phyloP scores from a whole-genome alignment of 2,888 invertebrate species.

The Lordiphosa fenestrarum region DNA sequence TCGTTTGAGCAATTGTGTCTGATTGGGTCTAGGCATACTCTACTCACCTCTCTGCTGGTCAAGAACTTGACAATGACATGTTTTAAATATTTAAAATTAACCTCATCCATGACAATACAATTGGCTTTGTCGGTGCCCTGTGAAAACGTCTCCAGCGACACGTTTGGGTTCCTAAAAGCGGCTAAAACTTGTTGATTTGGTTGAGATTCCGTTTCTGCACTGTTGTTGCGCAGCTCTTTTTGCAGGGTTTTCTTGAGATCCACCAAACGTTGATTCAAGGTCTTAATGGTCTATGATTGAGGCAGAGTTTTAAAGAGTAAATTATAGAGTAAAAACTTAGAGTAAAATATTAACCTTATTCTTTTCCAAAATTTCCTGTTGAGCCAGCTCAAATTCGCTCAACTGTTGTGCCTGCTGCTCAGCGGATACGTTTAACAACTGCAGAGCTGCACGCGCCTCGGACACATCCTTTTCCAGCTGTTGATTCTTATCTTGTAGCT shows the following conservation, averaged over 20 bases:
- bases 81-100: constrained; percentile 92
- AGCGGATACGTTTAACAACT: constrained; percentile 60
- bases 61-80: constrained; percentile 96
- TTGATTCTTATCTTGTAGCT: constrained; percentile 82
- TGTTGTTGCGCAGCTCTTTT: constrained; percentile 84
- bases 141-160: constrained; percentile 45
- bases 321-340: background rate
- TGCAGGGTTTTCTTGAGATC: constrained; percentile 96
- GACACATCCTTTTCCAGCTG: constrained; percentile 81
- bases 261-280: constrained; percentile 91
- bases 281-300: constrained; percentile 87
- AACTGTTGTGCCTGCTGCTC: constrained; percentile 61
- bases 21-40: too few relatives aligned
- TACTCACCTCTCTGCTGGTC: constrained; percentile 87
- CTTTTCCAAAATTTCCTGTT: constrained; percentile 84
- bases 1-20: background rate
- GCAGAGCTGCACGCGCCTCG: constrained; percentile 62
- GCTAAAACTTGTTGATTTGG: constrained; percentile 28
- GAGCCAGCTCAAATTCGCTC: constrained; percentile 71
- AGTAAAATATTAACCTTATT: constrained; percentile 82
- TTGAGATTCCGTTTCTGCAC: constrained; percentile 47
- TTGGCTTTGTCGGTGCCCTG: constrained; percentile 50
- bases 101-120: constrained; percentile 82
- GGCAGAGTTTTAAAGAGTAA: background rate
- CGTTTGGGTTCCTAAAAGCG: constrained; percentile 37